Evolutionary conservation across 2,888 invertebrate genomes (phyloP), one percentile per base, ranked within the genome.

Genomic region (Tiphia femorata): DNA sequence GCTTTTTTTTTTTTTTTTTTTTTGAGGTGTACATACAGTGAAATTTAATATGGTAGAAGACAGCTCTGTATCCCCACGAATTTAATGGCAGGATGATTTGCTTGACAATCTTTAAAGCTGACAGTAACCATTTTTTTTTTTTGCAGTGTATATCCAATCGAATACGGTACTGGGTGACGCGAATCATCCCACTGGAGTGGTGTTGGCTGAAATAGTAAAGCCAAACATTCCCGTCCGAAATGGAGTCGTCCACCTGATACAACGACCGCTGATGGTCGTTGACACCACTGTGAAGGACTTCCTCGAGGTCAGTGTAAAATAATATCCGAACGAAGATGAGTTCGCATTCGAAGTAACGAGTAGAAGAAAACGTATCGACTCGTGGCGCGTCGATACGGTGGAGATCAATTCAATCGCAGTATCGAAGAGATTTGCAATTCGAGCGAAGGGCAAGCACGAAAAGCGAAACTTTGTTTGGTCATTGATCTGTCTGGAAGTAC

Each of bases 211-310:
- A 83, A 93, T 97, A 61, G 91, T 95, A 6, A 90, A 91, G 78
- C 92, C 92, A 25, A 96, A 97, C 83, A 96, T 97, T 67, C 96
- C 96, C 0, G 94, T 96, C 21, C 91, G 90, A 77, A 97, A 96
- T 77, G 96, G 97, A 25, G 96, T 97, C 0, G 91, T 97, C 3
- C 97, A 97, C 85, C 89, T 97, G 62, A 96, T 97, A 69, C 93
- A 95, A 75, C 89, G 94, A 64, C 96, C 96, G 0, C 86, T 97
- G 12, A 95, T 96, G 92, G 91, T 96, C 55, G 93, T 95, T 47
- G 95, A 96, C 77, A 92, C 92, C n/a, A 92, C 92, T 2, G 91
- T 96, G 62, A 90, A 90, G 67, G 91, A 95, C 81, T 93, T 95
- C 77, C 86, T 96, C 55, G 90, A 92, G 92, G 95, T 95, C 86